Conservation (phyloP, 2,888 invertebrate genomes). For the Leptinotarsa juncta region DNA sequence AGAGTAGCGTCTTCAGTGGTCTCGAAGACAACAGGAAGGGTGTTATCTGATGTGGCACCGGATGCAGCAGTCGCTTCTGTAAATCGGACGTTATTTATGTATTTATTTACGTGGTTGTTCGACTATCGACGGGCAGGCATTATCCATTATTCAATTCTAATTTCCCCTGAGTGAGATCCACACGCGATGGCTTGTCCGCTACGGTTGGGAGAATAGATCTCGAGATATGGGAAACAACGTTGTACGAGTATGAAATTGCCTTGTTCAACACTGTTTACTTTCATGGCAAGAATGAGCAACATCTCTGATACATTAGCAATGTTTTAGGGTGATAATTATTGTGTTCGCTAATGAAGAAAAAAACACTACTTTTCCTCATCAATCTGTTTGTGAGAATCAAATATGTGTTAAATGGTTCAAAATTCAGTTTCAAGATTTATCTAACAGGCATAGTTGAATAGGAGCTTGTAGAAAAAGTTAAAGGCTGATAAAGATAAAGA, state of each 20-base stretch:
- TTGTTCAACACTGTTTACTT: too few relatives aligned
- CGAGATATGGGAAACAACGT: background rate
- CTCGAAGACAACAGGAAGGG: conserved; percentile 81
- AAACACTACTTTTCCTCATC: too few relatives aligned
- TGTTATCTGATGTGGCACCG: conserved; percentile 67
- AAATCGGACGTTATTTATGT: conserved; percentile 40
- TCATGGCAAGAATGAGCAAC: too few relatives aligned
- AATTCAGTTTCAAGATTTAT: too few relatives aligned
- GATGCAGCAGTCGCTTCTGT: conserved; percentile 49
- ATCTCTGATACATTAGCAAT: too few relatives aligned
- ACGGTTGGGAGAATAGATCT: background rate
- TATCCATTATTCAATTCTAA: conserved; percentile 16
- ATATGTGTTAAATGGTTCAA: too few relatives aligned
- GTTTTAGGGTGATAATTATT: too few relatives aligned
- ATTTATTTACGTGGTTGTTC: background rate
- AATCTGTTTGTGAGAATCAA: too few relatives aligned
- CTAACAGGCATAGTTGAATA: too few relatives aligned
- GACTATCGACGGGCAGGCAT: background rate
- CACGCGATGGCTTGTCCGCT: background rate
- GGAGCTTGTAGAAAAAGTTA: too few relatives aligned
- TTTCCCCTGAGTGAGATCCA: background rate
- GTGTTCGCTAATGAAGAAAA: too few relatives aligned
- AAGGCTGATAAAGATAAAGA: too few relatives aligned
- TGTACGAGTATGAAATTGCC: background rate
- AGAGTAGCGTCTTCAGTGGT: conserved; percentile 80